Evolutionary conservation across 2,888 invertebrate genomes (phyloP).

Genomic region (Oscheius sp.): DNA sequence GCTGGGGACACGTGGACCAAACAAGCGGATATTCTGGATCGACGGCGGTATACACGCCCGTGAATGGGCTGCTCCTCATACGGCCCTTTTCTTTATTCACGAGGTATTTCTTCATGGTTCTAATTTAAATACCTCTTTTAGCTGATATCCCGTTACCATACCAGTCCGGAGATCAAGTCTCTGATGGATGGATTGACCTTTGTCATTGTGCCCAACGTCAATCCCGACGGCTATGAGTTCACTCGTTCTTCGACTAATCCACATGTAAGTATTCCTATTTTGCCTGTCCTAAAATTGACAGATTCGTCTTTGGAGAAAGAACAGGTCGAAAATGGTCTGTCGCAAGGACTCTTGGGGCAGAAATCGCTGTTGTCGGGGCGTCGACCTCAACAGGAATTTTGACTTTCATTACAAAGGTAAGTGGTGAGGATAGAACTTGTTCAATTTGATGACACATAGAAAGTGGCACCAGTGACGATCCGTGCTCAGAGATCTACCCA

Average conservation of each 20-base stretch:
- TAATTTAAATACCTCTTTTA: no score
- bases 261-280: conserved; percentile 40
- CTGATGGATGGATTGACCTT: conserved; percentile 68
- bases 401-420: conserved; percentile 71
- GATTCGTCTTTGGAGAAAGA: conserved; percentile 72
- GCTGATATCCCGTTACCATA: conserved; percentile 67
- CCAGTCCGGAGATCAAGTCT: conserved; percentile 64
- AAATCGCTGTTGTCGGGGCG: conserved; percentile 71
- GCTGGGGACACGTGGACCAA: conserved; percentile 64
- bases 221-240: conserved; percentile 72
- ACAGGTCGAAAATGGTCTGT: conserved; percentile 68
- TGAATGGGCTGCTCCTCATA: conserved; percentile 73
- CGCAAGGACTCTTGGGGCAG: conserved; percentile 66
- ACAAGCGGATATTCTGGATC: conserved; percentile 71
- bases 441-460: conserved; percentile 43
- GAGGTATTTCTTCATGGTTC: conserved; percentile 50
- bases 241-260: conserved; percentile 66
- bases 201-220: conserved; percentile 68
- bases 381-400: conserved; percentile 73
- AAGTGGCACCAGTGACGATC: conserved; percentile 70
- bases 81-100: conserved; percentile 72
- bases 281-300: conserved; percentile 14
- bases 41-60: conserved; percentile 72
- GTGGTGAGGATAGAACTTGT: neutral
- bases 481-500: conserved; percentile 72